Evolutionary conservation across 2,888 invertebrate genomes (phyloP).

Genomic region (Uloborus plumipes): DNA sequence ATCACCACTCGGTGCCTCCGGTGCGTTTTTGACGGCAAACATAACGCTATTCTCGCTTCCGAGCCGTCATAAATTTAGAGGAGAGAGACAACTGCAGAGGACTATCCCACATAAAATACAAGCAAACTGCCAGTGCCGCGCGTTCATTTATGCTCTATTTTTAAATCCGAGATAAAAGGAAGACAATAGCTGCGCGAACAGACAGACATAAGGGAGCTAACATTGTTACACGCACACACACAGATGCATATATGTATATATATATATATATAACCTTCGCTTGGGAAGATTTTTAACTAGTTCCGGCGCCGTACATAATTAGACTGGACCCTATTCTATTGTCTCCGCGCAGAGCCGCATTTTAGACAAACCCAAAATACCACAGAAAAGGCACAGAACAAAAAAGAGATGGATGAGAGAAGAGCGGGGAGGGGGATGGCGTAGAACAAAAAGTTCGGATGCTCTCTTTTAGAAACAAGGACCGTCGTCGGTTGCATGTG

Average conservation of each 20-base stretch:
- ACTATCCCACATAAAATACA: too few species aligned
- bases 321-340: constrained; percentile 60
- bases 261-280: too few species aligned
- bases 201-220: background rate
- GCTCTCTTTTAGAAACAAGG: too few species aligned
- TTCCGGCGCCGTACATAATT: constrained; percentile 53
- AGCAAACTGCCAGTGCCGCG: too few species aligned
- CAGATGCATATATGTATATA: background rate
- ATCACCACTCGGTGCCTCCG: too few species aligned
- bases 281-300: constrained; percentile 28
- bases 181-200: constrained; percentile 42
- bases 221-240: constrained; percentile 43
- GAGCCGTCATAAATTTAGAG: too few species aligned
- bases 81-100: too few species aligned
- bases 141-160: constrained; percentile 34
- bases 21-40: too few species aligned
- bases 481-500: too few species aligned
- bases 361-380: constrained; percentile 38
- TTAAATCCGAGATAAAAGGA: constrained; percentile 52
- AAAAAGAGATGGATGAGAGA: background rate
- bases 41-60: too few species aligned
- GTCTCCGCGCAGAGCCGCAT: constrained; percentile 37
- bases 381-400: constrained; percentile 4
- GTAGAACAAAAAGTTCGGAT: too few species aligned
- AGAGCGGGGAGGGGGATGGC: background rate